Percentiles rank a stretch among this genome's conserved stretches.
phyloP scores from a whole-genome alignment of 2,797 vertebrate species.

The Craterocephalus amniculus region DNA sequence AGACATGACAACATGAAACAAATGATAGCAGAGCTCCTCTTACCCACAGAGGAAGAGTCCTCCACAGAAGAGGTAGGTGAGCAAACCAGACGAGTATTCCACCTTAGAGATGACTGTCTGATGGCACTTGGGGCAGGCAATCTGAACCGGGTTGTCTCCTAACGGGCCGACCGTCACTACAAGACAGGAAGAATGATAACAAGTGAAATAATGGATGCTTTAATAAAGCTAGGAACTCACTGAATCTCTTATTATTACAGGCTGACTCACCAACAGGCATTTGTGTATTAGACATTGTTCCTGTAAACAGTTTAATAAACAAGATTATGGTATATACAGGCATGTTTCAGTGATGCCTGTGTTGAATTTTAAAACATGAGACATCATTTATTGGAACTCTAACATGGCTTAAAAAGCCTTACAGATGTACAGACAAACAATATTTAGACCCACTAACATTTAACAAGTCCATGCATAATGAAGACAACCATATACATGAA shows the following conservation, averaged over 20 bases:
- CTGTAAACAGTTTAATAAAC: constrained; percentile 25
- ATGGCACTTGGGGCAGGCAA: constrained; percentile 64
- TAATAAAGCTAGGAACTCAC: not conserved
- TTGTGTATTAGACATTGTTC: constrained; percentile 47
- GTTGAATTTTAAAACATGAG: not conserved
- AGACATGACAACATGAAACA: not conserved
- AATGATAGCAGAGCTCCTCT: not conserved
- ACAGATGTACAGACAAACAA: not conserved
- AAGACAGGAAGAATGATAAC: not conserved
- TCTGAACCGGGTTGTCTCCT: constrained; percentile 60
- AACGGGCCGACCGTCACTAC: constrained; percentile 29
- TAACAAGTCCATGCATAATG: not conserved
- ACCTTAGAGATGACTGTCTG: constrained; percentile 64
- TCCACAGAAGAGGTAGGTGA: constrained; percentile 75
- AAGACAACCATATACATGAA: not conserved
- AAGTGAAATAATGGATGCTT: not conserved
- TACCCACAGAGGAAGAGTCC: constrained; percentile 75
- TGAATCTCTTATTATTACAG: not conserved
- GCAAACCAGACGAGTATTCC: constrained; percentile 65
- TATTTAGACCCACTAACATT: not conserved
- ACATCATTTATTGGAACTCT: not conserved
- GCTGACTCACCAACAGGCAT: constrained; percentile 57
- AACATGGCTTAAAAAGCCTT: not conserved
- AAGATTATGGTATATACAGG: not conserved
- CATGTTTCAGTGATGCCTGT: not conserved